Percentiles rank a stretch among this genome's conserved stretches.
Evolutionary conservation across 1,140 invertebrate genomes (phyloP).

Genomic region (Hyles euphorbiae): DNA sequence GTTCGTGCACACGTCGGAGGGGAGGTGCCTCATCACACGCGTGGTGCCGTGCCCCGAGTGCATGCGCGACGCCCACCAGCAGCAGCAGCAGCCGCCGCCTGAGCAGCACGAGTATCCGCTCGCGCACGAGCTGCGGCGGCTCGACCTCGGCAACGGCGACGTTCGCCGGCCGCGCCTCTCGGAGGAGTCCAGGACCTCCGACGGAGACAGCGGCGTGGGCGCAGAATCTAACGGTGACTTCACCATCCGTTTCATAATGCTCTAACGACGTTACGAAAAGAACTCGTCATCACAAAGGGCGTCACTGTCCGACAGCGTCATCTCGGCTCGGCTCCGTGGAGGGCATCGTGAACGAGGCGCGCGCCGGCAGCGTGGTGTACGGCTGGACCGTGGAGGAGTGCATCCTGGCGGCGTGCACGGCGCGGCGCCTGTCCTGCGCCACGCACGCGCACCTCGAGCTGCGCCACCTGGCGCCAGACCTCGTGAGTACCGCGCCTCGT

Average conservation of each 20-base stretch:
- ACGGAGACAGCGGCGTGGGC: slow-evolving; percentile 87
- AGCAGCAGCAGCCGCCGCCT: slow-evolving; percentile 4
- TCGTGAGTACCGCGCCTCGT: slow-evolving; percentile 21
- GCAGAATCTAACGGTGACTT: slow-evolving; percentile 77
- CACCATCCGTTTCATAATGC: too few relatives aligned
- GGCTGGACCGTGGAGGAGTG: slow-evolving; percentile 97
- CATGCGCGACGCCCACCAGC: slow-evolving; percentile 65
- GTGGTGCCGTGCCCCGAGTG: slow-evolving; percentile 95
- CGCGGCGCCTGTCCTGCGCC: slow-evolving; percentile 79
- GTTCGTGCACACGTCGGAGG: slow-evolving; percentile 98
- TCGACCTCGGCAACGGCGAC: slow-evolving; percentile 40
- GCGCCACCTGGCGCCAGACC: slow-evolving; percentile 84
- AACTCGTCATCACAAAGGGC: background rate
- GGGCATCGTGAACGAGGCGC: slow-evolving; percentile 65
- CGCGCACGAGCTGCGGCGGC: slow-evolving; percentile 36
- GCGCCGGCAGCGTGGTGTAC: slow-evolving; percentile 22
- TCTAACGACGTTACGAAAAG: background rate
- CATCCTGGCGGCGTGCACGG: slow-evolving; percentile 87
- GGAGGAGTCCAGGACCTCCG: slow-evolving; percentile 85
- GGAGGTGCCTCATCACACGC: slow-evolving; percentile 95
- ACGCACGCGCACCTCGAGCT: slow-evolving; percentile 84
- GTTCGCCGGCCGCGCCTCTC: slow-evolving; percentile 74
- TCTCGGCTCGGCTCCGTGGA: slow-evolving; percentile 90
- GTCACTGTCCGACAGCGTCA: slow-evolving; percentile 60
- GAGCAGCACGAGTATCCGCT: slow-evolving; percentile 15